Conservation (phyloP, 2,888 invertebrate genomes). For the Thumatha senex region DNA sequence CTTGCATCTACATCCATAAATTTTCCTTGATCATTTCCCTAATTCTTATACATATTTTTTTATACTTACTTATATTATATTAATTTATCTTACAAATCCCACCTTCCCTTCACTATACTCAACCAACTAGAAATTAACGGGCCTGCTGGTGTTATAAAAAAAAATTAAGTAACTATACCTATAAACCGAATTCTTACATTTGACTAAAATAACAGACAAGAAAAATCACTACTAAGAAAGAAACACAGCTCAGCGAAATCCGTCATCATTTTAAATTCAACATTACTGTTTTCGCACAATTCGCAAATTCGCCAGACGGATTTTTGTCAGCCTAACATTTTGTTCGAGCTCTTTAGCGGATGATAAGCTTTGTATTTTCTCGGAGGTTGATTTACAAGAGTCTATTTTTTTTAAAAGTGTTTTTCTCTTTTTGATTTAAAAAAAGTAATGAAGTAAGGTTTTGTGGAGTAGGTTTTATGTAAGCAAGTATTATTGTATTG, state of each 20-base stretch:
- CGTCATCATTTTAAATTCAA: conserved; percentile 10
- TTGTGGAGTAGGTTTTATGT: too few species aligned
- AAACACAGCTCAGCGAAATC: background rate
- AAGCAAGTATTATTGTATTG: too few species aligned
- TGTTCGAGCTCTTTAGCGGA: background rate
- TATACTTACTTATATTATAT: too few species aligned
- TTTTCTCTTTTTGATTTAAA: background rate
- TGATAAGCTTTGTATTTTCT: conserved; percentile 3
- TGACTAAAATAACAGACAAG: background rate
- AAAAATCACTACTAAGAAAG: background rate
- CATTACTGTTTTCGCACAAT: conserved; percentile 12
- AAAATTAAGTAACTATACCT: too few species aligned
- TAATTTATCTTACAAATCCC: too few species aligned
- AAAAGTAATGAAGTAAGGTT: too few species aligned
- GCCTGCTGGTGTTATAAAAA: too few species aligned
- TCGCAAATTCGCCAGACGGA: conserved; percentile 2
- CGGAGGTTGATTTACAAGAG: background rate
- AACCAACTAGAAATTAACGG: too few species aligned
- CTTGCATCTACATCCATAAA: too few species aligned
- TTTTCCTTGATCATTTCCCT: too few species aligned
- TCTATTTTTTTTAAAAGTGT: background rate
- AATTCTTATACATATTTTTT: too few species aligned
- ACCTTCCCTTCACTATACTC: too few species aligned
- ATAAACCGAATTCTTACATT: background rate
- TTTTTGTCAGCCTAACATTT: conserved; percentile 10